phyloP scores from a whole-genome alignment of 1,140 invertebrate species.

The Plectus sambesii region DNA sequence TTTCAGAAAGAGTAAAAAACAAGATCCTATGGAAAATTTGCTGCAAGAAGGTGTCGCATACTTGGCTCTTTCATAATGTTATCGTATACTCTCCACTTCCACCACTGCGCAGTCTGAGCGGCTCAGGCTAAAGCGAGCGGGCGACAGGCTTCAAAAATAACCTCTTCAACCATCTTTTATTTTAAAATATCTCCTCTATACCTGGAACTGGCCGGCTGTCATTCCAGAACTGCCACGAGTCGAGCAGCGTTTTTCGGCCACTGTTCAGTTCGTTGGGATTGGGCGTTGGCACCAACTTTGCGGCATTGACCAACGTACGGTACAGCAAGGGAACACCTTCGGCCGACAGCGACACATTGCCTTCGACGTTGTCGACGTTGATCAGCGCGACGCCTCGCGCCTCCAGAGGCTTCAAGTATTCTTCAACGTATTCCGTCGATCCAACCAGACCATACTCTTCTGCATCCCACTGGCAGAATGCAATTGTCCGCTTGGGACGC shows the following conservation, averaged over 20 bases:
- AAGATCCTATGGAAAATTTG: slow-evolving; percentile 37
- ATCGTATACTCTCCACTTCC: no score
- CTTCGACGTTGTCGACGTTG: slow-evolving; percentile 40
- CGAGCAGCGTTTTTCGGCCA: slow-evolving; percentile 28
- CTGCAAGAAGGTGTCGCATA: slow-evolving; percentile 27
- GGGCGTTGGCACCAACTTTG: slow-evolving; percentile 16
- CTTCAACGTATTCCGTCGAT: slow-evolving; percentile 50
- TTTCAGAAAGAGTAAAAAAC: slow-evolving; percentile 27
- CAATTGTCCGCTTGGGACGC: slow-evolving; percentile 48
- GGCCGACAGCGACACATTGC: slow-evolving; percentile 28
- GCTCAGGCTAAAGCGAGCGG: no score
- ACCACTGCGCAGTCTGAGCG: no score
- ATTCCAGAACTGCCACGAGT: slow-evolving; percentile 32
- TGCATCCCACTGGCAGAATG: slow-evolving; percentile 51
- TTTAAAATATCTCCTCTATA: no score
- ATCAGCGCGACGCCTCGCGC: slow-evolving; percentile 29
- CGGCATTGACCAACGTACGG: slow-evolving; percentile 25
- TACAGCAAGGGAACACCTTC: slow-evolving; percentile 34
- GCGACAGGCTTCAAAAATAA: no score
- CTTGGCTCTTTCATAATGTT: slow-evolving; percentile 18
- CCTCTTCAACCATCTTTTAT: no score
- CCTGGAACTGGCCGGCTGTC: slow-evolving; percentile 25
- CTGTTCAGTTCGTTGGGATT: slow-evolving; percentile 23
- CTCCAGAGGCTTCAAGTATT: slow-evolving; percentile 22
- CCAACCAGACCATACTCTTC: slow-evolving; percentile 52